Conservation (phyloP, 2,888 invertebrate genomes). For the Papilio gigon region DNA sequence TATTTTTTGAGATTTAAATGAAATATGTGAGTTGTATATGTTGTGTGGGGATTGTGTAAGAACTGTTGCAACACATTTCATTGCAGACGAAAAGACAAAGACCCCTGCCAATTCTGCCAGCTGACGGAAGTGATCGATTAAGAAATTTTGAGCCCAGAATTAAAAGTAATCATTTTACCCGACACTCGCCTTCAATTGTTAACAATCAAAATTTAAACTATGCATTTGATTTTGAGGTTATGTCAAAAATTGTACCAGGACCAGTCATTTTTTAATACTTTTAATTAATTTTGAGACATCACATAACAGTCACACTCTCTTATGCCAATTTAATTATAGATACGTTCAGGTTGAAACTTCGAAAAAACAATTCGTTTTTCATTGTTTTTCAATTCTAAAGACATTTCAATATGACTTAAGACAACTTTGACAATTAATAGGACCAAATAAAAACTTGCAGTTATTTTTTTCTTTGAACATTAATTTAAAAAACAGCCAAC, state of each 20-base stretch:
- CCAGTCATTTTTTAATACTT: slow-evolving; percentile 6
- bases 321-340: neutral
- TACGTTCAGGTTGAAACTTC: too few relatives aligned
- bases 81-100: slow-evolving; percentile 61
- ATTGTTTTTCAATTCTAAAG: too few relatives aligned
- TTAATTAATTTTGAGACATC: neutral
- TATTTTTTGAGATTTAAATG: slow-evolving; percentile 27
- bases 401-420: too few relatives aligned
- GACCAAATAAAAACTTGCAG: too few relatives aligned
- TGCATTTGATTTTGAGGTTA: slow-evolving; percentile 6
- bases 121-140: slow-evolving; percentile 43
- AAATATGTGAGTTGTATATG: slow-evolving; percentile 27
- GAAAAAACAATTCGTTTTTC: too few relatives aligned
- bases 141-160: slow-evolving; percentile 66
- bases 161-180: slow-evolving; percentile 63
- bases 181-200: slow-evolving; percentile 35
- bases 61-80: slow-evolving; percentile 60
- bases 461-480: too few relatives aligned
- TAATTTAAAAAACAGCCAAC: too few relatives aligned
- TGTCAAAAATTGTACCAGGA: neutral
- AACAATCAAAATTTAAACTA: slow-evolving; percentile 40
- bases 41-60: slow-evolving; percentile 20
- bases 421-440: too few relatives aligned
- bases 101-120: slow-evolving; percentile 61
- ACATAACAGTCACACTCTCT: slow-evolving; percentile 38